These are phyloP conservation scores for Hoplias malabaricus DNA, from an alignment of 2,113 vertebrate genomes.

Conservation along the genomic window DNA sequence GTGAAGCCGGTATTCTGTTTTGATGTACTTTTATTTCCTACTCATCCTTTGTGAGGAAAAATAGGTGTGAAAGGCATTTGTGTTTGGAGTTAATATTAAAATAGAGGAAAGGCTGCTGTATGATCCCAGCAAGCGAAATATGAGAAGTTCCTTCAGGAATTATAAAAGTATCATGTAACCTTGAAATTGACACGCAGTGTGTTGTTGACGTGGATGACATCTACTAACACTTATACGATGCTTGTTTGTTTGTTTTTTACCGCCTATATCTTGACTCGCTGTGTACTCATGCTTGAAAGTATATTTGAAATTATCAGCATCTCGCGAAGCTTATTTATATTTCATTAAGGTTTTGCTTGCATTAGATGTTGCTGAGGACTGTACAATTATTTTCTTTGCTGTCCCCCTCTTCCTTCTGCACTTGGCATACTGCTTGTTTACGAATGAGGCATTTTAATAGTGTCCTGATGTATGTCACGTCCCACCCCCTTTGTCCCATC, in stretches of 20 bases:
- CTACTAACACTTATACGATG: background rate
- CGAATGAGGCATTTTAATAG: background rate
- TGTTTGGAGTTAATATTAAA: background rate
- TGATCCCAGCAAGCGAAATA: background rate
- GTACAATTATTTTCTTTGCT: too few relatives aligned
- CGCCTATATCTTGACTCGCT: background rate
- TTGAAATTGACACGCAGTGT: background rate
- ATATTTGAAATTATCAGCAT: too few relatives aligned
- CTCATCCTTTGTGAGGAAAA: background rate
- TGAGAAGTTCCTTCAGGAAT: background rate
- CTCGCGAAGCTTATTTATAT: background rate
- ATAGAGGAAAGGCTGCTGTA: background rate
- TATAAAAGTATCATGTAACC: background rate
- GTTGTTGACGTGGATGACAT: background rate
- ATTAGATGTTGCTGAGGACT: background rate
- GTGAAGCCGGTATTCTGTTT: background rate
- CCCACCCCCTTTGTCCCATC: background rate
- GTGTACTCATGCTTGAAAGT: background rate
- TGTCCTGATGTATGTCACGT: background rate
- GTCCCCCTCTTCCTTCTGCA: background rate
- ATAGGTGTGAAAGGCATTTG: background rate
- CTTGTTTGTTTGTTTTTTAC: background rate
- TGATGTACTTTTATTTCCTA: background rate
- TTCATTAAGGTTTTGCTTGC: background rate
- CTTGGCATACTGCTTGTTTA: background rate